Conservation (phyloP, 2,888 invertebrate genomes). For the Carcina quercana region DNA sequence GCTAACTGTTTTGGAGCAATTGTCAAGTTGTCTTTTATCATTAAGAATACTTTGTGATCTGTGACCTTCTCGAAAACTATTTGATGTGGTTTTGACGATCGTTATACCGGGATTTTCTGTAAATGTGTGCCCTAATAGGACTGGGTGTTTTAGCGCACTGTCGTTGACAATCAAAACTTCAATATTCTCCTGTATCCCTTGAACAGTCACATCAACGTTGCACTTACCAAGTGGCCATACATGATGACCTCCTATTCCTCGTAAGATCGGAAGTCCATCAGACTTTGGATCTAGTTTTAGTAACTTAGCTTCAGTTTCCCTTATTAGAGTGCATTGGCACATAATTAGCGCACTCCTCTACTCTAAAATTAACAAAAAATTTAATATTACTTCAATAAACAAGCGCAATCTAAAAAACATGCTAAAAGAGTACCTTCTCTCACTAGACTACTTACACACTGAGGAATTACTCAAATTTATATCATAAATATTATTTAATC, state of each 20-base stretch:
- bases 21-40: background rate
- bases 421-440: too few relatives aligned
- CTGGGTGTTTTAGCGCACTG: background rate
- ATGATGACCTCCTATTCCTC: constrained; percentile 1
- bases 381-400: too few relatives aligned
- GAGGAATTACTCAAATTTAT: too few relatives aligned
- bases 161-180: constrained; percentile 6
- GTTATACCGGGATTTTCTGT: constrained; percentile 4
- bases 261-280: constrained; percentile 2
- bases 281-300: background rate
- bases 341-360: too few relatives aligned
- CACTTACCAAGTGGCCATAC: background rate
- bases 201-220: background rate
- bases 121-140: constrained; percentile 5
- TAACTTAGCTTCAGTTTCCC: background rate
- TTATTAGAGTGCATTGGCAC: constrained; percentile 4
- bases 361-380: too few relatives aligned
- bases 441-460: too few relatives aligned
- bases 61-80: constrained; percentile 1
- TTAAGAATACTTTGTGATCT: background rate
- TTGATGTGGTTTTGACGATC: constrained; percentile 3
- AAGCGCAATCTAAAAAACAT: too few relatives aligned
- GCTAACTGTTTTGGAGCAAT: background rate
- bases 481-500: too few relatives aligned
- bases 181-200: constrained; percentile 5